phyloP scores from a whole-genome alignment of 2,888 invertebrate species.

The Stenotaenia linearis region DNA sequence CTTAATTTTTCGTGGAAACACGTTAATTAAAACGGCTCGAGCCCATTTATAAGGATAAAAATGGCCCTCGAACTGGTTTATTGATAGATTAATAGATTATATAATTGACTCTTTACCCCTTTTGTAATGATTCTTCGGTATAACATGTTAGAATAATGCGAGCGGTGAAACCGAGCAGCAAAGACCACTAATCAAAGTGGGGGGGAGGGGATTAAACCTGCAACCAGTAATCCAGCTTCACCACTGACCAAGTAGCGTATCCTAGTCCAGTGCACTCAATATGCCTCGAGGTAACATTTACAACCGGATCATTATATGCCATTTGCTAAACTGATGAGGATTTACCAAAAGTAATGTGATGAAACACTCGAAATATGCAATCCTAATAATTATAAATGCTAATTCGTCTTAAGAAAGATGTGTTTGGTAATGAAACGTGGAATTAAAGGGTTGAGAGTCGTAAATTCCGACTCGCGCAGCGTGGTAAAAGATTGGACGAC shows the following conservation, averaged over 20 bases:
- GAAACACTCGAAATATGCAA: background rate
- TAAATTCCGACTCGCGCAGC: background rate
- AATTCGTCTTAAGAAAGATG: too few relatives aligned
- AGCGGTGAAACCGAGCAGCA: constrained; percentile 13
- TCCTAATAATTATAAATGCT: background rate
- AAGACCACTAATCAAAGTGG: constrained; percentile 21
- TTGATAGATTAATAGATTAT: constrained; percentile 13
- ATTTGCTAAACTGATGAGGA: constrained; percentile 14
- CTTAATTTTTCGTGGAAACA: background rate
- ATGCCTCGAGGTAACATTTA: constrained; percentile 2
- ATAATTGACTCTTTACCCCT: background rate
- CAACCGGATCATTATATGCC: constrained; percentile 15
- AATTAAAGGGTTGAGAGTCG: background rate
- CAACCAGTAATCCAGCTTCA: constrained; percentile 19
- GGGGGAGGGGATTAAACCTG: constrained; percentile 11
- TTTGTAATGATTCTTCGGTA: constrained; percentile 3
- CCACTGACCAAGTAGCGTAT: constrained; percentile 1
- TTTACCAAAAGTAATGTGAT: too few relatives aligned
- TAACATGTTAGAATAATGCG: constrained; percentile 13
- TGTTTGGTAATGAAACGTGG: too few relatives aligned
- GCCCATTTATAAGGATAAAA: background rate
- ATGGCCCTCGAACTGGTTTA: background rate
- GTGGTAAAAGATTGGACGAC: background rate
- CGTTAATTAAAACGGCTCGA: background rate
- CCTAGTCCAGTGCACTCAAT: background rate